Base-by-base conservation (phyloP, 1,140 invertebrate genomes). In the Drosophila kohkoa region DNA sequence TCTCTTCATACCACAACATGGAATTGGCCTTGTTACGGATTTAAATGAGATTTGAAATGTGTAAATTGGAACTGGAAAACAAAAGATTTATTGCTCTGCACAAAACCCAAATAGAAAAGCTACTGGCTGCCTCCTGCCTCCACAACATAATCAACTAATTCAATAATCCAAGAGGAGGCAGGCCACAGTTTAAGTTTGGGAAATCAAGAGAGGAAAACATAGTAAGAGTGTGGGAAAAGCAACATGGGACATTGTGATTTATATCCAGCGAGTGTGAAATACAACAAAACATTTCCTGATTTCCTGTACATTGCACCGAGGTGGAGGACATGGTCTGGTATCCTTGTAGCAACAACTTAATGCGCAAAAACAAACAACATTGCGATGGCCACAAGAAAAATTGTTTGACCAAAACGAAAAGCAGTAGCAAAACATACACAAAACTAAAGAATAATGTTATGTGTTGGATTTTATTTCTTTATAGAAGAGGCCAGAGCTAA, bases 161-260 rank as follows among this genome's bases (percentile, higher is more conserved):
- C 83, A 87, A 87, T 87, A 87, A 88, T 74, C 79, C 82, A 54
- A 30, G 35, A 45, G 32, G 10, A 20, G 4, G 4, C n/a, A 20
- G 43, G 35, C 15, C 32, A 25, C 32, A 63, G 71, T 30, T 45
- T 46, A 45, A 45, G 49, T 20, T n/a, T 20, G 15, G 15, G 8
- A 49, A 52, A 46, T 35, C 3, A n/a, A 43, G 11, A 28, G 51
- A 51, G 20, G 8, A 8, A 35, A 16, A 68, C 6, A 57, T 13
- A 55, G 28, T 32, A 28, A 15, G 30, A 15, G 49, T 28, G 38
- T 52, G 60, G 16, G 45, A 38, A 35, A 51, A 49, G 62, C 72
- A 86, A 82, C 82, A 79, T 76, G 68, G 60, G 52, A 65, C 79
- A 64, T 57, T 79, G 82, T 87, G 82, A 86, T 86, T 86, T 86